These are phyloP conservation scores for Regulus satrapa DNA, from an alignment of 2,113 vertebrate genomes.

Conservation along the genomic window DNA sequence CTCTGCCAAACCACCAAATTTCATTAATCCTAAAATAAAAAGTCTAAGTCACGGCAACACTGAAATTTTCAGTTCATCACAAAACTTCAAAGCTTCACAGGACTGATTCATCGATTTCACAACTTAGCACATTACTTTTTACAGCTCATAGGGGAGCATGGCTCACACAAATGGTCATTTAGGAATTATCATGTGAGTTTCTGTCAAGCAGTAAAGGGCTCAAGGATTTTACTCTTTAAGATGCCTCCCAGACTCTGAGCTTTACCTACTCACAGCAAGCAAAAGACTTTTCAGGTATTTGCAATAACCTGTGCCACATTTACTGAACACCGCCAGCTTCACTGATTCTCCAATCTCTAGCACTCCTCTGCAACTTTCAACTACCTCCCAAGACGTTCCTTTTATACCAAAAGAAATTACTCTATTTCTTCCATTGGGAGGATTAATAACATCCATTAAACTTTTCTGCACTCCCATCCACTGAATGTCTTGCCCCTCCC, in stretches of 20 bases:
- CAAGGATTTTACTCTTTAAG: not conserved
- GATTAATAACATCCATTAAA: conserved; percentile 2
- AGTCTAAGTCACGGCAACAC: not conserved
- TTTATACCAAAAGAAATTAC: conserved; percentile 41
- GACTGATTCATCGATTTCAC: not conserved
- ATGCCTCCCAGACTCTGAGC: not conserved
- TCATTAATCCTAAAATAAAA: not conserved
- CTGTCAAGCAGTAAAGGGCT: not conserved
- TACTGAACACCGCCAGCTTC: not conserved
- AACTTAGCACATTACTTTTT: not conserved
- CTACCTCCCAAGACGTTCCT: conserved; percentile 49
- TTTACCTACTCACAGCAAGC: not conserved
- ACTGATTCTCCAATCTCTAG: not conserved
- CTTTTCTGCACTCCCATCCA: not conserved
- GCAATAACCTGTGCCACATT: not conserved
- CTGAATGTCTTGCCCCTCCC: not conserved
- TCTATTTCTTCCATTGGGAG: conserved; percentile 29
- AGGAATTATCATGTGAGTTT: not conserved
- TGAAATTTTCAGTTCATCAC: not conserved
- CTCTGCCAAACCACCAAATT: not conserved
- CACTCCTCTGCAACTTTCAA: conserved; percentile 21
- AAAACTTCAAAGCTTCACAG: not conserved
- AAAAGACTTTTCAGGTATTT: not conserved
- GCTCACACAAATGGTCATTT: not conserved
- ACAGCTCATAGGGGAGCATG: not conserved